Evolutionary conservation across 2,113 vertebrate species (phyloP).

Genomic region (Vulpes ferrilata): DNA sequence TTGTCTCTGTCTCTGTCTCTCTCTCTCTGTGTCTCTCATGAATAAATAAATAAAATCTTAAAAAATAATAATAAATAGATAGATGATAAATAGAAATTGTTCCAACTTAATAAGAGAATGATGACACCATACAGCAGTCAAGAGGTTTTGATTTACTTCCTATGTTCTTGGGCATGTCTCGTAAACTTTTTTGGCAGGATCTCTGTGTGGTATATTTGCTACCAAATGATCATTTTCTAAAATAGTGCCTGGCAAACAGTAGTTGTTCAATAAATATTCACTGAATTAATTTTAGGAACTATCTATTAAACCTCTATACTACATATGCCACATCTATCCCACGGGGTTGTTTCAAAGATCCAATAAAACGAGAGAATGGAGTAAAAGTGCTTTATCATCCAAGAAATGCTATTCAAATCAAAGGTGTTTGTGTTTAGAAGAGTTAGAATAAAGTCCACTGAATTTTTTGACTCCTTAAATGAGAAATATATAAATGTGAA

Average conservation of each 20-base stretch:
- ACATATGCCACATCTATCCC: not conserved
- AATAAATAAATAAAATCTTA: too few species aligned
- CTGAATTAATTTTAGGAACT: not conserved
- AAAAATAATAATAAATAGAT: too few species aligned
- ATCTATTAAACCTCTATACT: not conserved
- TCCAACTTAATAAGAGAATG: not conserved
- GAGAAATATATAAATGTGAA: not conserved
- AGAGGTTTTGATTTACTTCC: not conserved
- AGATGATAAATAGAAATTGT: not conserved
- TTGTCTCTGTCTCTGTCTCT: too few species aligned
- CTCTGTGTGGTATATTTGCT: not conserved
- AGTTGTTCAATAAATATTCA: constrained; percentile 42
- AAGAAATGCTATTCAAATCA: not conserved
- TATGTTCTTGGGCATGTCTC: not conserved
- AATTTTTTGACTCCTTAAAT: not conserved
- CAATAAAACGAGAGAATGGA: not conserved
- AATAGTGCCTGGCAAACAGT: not conserved
- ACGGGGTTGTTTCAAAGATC: not conserved
- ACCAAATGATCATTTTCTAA: not conserved
- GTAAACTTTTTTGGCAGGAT: not conserved
- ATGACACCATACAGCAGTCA: not conserved
- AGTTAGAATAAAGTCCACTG: not conserved
- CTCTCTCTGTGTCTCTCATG: too few species aligned
- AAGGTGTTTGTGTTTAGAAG: not conserved
- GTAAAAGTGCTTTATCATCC: not conserved